phyloP scores from a whole-genome alignment of 2,113 vertebrate genomes.

The Neotragus pygmaeus region DNA sequence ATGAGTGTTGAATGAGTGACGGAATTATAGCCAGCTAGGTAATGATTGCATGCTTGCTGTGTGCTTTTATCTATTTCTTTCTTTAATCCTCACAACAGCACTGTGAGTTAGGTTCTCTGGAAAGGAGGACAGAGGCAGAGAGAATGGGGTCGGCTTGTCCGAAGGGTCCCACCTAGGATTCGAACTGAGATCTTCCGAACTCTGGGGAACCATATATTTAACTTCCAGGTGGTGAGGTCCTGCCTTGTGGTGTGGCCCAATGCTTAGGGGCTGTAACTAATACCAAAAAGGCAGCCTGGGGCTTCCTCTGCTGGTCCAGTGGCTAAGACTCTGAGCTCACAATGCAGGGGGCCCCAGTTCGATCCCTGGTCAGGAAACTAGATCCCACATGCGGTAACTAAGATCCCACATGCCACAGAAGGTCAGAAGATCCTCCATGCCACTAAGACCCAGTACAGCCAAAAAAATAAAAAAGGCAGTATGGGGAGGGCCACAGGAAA shows the following conservation, averaged over 20 bases:
- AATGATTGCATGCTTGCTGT: neutral
- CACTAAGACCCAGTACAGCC: neutral
- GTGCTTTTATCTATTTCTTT: neutral
- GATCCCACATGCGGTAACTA: neutral
- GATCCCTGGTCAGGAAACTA: neutral
- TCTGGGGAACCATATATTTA: neutral
- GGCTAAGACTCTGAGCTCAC: neutral
- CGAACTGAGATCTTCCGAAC: neutral
- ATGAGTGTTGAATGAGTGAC: neutral
- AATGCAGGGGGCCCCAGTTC: neutral
- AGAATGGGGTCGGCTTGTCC: neutral
- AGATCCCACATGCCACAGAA: neutral
- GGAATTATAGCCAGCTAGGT: neutral
- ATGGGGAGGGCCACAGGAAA: neutral
- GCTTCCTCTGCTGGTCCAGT: neutral
- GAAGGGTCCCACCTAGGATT: neutral
- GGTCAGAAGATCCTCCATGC: neutral
- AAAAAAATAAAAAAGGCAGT: neutral
- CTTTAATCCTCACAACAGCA: neutral
- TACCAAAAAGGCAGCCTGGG: neutral
- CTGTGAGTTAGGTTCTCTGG: neutral
- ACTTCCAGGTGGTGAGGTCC: rapidly evolving
- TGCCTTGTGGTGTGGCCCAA: rapidly evolving
- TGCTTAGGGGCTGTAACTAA: neutral
- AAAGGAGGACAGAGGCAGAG: neutral